phyloP scores from a whole-genome alignment of 2,113 vertebrate genomes.

The Cairina moschata region DNA sequence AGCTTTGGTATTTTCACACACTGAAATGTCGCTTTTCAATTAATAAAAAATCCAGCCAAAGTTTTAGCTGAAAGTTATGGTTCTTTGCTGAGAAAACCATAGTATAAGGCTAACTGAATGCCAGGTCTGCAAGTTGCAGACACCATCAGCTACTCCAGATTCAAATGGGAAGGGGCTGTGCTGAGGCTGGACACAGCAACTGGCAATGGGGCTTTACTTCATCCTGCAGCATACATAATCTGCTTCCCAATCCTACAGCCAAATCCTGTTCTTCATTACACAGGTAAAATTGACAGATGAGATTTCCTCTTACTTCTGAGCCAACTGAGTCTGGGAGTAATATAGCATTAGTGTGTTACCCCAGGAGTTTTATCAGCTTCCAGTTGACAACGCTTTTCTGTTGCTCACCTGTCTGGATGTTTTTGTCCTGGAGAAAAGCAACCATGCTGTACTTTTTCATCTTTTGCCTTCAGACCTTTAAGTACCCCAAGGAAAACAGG shows the following conservation, averaged over 20 bases:
- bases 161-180: neutral
- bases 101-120: neutral
- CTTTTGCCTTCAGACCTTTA: constrained; percentile 6
- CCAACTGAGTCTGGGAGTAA: constrained; percentile 52
- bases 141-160: neutral
- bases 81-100: neutral
- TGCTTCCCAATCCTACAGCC: constrained; percentile 15
- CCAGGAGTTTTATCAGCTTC: constrained; percentile 39
- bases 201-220: neutral
- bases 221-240: neutral
- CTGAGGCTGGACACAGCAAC: neutral
- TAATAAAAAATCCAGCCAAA: neutral
- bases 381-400: constrained; percentile 24
- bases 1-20: neutral
- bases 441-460: neutral
- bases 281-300: neutral
- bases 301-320: constrained; percentile 45
- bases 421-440: constrained; percentile 4
- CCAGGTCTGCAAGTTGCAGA: neutral
- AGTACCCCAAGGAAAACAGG: neutral
- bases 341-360: constrained; percentile 29
- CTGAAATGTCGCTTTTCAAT: constrained; percentile 22
- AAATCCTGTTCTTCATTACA: constrained; percentile 57
- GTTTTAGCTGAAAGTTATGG: neutral
- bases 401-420: constrained; percentile 30